Conservation (phyloP, 1,140 invertebrate genomes). For the Magallana angulata region DNA sequence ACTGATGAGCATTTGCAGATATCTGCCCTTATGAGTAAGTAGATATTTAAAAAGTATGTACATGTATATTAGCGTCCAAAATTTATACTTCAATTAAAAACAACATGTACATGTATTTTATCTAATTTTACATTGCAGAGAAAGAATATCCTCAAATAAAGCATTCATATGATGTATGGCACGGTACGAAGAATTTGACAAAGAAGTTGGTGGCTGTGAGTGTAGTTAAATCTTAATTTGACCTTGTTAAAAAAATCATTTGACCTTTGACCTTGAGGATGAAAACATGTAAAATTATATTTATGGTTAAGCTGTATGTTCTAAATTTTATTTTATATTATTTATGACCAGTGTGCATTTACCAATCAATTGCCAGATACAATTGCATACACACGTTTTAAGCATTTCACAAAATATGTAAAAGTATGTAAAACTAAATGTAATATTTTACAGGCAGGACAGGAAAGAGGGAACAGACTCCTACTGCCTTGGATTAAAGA, state of each 20-base stretch:
- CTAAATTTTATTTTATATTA: not conserved
- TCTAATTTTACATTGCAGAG: not conserved
- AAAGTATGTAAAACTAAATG: too few species aligned
- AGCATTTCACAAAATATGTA: too few species aligned
- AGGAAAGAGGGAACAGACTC: not conserved
- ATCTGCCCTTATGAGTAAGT: slow-evolving; percentile 56
- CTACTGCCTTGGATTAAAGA: slow-evolving; percentile 26
- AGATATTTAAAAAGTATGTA: not conserved
- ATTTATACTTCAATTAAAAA: not conserved
- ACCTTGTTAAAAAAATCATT: too few species aligned
- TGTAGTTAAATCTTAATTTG: too few species aligned
- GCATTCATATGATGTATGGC: not conserved
- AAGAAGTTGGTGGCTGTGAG: not conserved
- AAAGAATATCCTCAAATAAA: not conserved
- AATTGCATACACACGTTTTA: too few species aligned
- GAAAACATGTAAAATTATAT: too few species aligned
- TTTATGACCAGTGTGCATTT: not conserved
- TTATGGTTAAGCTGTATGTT: too few species aligned
- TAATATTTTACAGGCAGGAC: slow-evolving; percentile 1
- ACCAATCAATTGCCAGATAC: not conserved
- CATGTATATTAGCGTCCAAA: not conserved
- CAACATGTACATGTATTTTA: not conserved
- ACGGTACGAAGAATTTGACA: not conserved
- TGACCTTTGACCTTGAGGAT: too few species aligned
- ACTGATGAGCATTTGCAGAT: slow-evolving; percentile 48